phyloP scores from a whole-genome alignment of 1,140 invertebrate species.

The Sarcophaga bullata region DNA sequence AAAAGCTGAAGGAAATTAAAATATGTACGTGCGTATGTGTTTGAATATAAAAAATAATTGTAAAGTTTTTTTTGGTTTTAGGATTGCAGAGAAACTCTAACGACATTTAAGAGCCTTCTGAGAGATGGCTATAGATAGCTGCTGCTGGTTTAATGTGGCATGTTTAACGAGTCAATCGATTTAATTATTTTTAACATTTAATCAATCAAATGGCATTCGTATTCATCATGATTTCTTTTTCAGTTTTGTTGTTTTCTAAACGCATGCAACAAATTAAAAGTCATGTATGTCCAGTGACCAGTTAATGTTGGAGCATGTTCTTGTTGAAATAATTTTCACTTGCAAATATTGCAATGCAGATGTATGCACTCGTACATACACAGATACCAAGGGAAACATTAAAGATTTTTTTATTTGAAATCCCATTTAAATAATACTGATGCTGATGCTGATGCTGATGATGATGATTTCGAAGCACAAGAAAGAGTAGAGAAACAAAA shows the following conservation, averaged over 20 bases:
- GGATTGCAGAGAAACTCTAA: too few species aligned
- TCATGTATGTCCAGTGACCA: conserved; percentile 23
- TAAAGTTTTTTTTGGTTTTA: too few species aligned
- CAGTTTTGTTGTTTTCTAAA: neutral
- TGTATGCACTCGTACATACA: too few species aligned
- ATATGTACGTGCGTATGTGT: too few species aligned
- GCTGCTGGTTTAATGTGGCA: neutral
- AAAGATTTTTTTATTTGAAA: neutral
- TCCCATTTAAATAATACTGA: neutral
- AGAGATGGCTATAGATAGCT: too few species aligned
- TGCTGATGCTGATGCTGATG: too few species aligned
- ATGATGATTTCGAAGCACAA: too few species aligned
- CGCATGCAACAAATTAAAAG: conserved; percentile 24
- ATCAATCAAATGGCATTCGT: conserved; percentile 3
- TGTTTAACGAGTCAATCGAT: conserved; percentile 14
- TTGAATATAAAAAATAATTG: too few species aligned
- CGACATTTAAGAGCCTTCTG: too few species aligned
- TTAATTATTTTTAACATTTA: conserved; percentile 19
- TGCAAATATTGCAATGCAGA: too few species aligned
- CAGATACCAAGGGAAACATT: neutral
- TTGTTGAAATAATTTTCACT: neutral
- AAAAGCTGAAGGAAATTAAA: too few species aligned
- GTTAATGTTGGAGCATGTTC: conserved; percentile 18
- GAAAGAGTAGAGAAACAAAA: neutral
- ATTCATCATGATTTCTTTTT: neutral